Evolutionary conservation across 2,888 invertebrate species (phyloP), one percentile per base, ranked within the genome.

Genomic region (Erebia ligea): DNA sequence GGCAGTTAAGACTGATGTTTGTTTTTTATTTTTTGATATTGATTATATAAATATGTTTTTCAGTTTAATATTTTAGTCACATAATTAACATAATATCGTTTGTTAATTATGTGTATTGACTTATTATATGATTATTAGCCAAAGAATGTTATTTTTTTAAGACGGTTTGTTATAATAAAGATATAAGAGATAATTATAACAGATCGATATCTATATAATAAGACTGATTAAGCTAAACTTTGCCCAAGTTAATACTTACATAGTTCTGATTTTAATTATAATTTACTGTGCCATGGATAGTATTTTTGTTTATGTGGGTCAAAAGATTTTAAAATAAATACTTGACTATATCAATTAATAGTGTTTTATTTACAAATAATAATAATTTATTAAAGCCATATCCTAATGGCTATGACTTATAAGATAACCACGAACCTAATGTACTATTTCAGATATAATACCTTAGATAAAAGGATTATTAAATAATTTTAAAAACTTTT

Each of bases 91-190:
- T 54, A 54, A 54, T 54, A 54, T 54, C 54, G 54, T 54, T 54
- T 54, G 54, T 17, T 9, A 54, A 54, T 54, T 54, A 54, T 19
- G 19, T 54, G 19, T 54, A n/a, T n/a, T n/a, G n/a, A 54, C 54
- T 50, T 50, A 50, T 50, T 19, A 54, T 54, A 17, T 54, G 54
- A 54, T 54, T 54, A 54, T 54, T 54, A 54, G 54, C 54, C 54
- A 54, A 54, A 54, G 54, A 54, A 54, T 54, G 54, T 54, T 54
- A 54, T n/a, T 54, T 54, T 54, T 54, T 54, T 54, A 54, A 54
- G 54, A 54, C 54, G 54, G 54, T 54, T 54, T 54, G 54, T 54
- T 54, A 54, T 54, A 54, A 19, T 54, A 54, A 19, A 54, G 54
- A 54, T 54, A 54, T 54, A 54, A 54, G 54, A 54, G 54, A 54